phyloP scores from a whole-genome alignment of 2,797 vertebrate genomes.

The Lithobates pipiens region DNA sequence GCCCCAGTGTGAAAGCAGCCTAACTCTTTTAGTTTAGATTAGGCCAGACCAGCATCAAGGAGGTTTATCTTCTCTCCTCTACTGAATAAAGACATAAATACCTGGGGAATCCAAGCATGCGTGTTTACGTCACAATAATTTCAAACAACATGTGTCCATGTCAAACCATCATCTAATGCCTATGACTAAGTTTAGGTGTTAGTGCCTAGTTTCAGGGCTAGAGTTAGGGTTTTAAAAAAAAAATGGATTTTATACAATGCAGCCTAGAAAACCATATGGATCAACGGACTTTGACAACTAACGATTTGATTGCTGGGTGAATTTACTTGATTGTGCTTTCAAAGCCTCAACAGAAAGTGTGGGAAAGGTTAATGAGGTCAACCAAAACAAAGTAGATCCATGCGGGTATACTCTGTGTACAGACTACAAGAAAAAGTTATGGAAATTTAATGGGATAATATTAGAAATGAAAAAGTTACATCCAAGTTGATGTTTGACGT shows the following conservation, averaged over 20 bases:
- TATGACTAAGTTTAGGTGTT: no score
- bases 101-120: no score
- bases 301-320: neutral
- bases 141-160: no score
- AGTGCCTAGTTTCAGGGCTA: no score
- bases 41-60: no score
- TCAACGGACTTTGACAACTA: neutral
- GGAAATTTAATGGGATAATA: neutral
- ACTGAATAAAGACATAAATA: no score
- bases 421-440: neutral
- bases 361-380: slow-evolving; percentile 6
- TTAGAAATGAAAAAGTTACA: neutral
- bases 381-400: neutral
- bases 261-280: neutral
- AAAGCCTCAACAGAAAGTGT: neutral
- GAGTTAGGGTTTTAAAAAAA: neutral
- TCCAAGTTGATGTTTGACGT: neutral
- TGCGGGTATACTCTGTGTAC: neutral
- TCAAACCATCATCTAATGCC: no score
- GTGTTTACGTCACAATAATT: no score
- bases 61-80: no score
- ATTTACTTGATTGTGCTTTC: neutral
- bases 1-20: no score
- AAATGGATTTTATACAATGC: neutral
- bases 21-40: neutral